Percentiles rank a stretch among this genome's conserved stretches.
Evolutionary conservation across 2,113 vertebrate species (phyloP).

Genomic region (Illadopsis cleaveri): DNA sequence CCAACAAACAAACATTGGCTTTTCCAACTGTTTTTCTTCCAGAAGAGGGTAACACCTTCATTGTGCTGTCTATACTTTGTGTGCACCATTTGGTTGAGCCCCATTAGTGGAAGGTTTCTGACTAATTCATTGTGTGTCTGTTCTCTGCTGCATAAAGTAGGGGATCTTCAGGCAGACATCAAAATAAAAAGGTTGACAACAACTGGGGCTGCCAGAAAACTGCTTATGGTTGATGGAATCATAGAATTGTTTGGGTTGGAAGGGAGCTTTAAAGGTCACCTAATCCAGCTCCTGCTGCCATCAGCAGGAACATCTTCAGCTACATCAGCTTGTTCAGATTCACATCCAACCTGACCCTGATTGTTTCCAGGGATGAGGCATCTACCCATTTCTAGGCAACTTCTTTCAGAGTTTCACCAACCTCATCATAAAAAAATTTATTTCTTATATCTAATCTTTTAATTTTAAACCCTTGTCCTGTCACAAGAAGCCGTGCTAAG

Average conservation of each 20-base stretch:
- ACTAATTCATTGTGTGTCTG: background rate
- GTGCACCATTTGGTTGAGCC: background rate
- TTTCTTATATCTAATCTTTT: background rate
- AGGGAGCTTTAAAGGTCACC: background rate
- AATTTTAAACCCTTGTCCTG: background rate
- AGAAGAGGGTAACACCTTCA: background rate
- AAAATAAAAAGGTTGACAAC: background rate
- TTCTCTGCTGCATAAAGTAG: background rate
- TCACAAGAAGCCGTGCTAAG: background rate
- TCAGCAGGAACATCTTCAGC: background rate
- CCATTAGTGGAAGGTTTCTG: background rate
- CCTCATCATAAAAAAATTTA: accelerated
- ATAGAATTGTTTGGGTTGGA: background rate
- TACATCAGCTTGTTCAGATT: background rate
- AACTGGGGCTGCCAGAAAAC: background rate
- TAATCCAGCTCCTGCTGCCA: background rate
- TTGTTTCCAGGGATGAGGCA: background rate
- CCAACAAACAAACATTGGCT: background rate
- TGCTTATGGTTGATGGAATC: background rate
- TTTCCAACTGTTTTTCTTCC: background rate
- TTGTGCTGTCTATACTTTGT: background rate
- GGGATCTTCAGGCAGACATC: background rate
- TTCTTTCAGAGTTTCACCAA: background rate
- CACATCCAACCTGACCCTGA: background rate
- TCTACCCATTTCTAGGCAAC: background rate